A percentile compares a stretch with the other conserved stretches of the same genome.
Conservation (phyloP, 2,888 invertebrate genomes). For the Phaonia tiefii region DNA sequence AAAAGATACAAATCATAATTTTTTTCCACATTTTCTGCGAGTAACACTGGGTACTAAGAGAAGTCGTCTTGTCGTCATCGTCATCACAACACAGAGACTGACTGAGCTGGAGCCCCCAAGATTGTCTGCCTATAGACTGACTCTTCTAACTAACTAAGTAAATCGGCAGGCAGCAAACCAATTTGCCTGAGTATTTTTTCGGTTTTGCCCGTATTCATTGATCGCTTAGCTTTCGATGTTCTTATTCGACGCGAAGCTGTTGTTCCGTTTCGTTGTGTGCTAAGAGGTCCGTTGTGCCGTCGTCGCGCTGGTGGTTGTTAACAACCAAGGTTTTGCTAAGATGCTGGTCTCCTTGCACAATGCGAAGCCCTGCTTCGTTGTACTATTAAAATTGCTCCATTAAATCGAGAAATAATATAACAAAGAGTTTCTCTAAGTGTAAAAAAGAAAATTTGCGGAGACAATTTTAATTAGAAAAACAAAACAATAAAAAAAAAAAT, state of each 20-base stretch:
- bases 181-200: not conserved
- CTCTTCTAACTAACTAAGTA: conserved; percentile 27
- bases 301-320: conserved; percentile 74
- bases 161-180: no score
- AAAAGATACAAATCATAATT: conserved; percentile 6
- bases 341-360: conserved; percentile 79
- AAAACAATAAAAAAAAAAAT: conserved; percentile 3
- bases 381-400: conserved; percentile 80
- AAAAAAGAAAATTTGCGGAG: conserved; percentile 25
- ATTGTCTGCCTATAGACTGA: not conserved
- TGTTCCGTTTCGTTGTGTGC: conserved; percentile 40
- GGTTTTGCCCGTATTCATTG: conserved; percentile 54
- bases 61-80: not conserved
- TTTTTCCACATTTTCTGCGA: conserved; percentile 24
- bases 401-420: conserved; percentile 67
- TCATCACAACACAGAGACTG: not conserved
- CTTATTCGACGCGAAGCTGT: conserved; percentile 59
- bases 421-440: conserved; percentile 22
- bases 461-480: not conserved
- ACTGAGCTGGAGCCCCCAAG: not conserved
- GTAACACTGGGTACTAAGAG: not conserved
- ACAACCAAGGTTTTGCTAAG: conserved; percentile 77
- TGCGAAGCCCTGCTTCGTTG: conserved; percentile 81
- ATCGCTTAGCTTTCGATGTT: conserved; percentile 56
- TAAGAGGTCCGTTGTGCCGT: conserved; percentile 42